A percentile compares a stretch with the other conserved stretches of the same genome.
Conservation (phyloP, 2,888 invertebrate genomes). For the Trichacis sp. region DNA sequence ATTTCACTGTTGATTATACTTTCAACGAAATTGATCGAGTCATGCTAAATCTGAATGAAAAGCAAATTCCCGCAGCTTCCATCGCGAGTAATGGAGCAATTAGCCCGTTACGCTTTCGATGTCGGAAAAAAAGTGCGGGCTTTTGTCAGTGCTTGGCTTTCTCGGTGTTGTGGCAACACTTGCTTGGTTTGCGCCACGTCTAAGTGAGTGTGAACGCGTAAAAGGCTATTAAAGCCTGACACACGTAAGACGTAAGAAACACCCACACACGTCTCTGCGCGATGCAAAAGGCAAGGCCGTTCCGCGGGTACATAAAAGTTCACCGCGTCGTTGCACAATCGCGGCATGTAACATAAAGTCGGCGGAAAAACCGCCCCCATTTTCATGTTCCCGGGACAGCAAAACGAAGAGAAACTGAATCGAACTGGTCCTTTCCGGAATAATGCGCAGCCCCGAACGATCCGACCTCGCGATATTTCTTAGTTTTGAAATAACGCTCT, state of each 20-base stretch:
- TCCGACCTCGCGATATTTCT: not conserved
- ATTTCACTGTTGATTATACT: too few species aligned
- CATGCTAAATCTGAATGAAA: slow-evolving; percentile 3
- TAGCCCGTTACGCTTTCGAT: slow-evolving; percentile 20
- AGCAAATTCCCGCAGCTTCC: slow-evolving; percentile 1
- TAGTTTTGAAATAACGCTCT: not conserved
- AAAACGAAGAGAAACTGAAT: not conserved
- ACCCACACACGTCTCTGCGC: slow-evolving; percentile 52
- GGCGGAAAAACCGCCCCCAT: slow-evolving; percentile 37
- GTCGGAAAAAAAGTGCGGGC: slow-evolving; percentile 10
- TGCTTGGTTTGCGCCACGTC: slow-evolving; percentile 50
- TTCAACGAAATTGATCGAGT: not conserved
- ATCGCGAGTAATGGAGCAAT: slow-evolving; percentile 11
- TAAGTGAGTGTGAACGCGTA: slow-evolving; percentile 61
- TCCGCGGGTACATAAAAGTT: slow-evolving; percentile 54
- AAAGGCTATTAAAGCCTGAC: slow-evolving; percentile 64
- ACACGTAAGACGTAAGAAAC: slow-evolving; percentile 61
- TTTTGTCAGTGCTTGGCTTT: slow-evolving; percentile 29
- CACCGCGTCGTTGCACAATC: slow-evolving; percentile 59
- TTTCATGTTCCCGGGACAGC: slow-evolving; percentile 7
- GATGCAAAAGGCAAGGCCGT: slow-evolving; percentile 61
- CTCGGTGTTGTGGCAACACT: slow-evolving; percentile 47
- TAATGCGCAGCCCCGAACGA: not conserved
- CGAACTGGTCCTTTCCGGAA: not conserved
- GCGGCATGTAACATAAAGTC: slow-evolving; percentile 51